Conservation (phyloP, 2,113 vertebrate species). For the Arothron firmamentum region DNA sequence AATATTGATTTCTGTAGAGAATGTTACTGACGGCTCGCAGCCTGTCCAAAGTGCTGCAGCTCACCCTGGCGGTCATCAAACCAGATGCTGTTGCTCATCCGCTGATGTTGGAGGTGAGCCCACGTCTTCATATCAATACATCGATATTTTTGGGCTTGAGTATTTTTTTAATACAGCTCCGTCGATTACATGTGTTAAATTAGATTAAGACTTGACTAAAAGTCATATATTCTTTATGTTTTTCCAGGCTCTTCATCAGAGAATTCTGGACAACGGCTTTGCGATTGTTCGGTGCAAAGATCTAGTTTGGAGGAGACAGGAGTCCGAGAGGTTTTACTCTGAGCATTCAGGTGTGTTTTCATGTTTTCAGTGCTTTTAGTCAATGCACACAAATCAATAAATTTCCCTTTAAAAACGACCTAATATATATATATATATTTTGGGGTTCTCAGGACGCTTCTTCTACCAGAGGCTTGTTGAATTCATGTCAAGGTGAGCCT, state of each 20-base stretch:
- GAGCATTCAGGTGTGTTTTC: constrained; percentile 83
- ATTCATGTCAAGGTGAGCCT: constrained; percentile 90
- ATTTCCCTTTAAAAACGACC: background rate
- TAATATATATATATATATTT: background rate
- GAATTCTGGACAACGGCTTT: constrained; percentile 83
- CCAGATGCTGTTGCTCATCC: constrained; percentile 90
- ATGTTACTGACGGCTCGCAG: constrained; percentile 52
- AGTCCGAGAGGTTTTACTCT: constrained; percentile 85
- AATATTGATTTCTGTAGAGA: background rate
- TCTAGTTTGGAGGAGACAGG: constrained; percentile 77
- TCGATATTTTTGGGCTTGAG: background rate
- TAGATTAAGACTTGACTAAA: background rate
- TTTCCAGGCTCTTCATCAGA: constrained; percentile 84
- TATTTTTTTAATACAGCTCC: too few species aligned
- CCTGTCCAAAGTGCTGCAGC: constrained; percentile 78
- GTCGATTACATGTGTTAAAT: background rate
- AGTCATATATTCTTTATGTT: background rate
- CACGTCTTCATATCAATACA: background rate
- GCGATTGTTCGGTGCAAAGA: constrained; percentile 81
- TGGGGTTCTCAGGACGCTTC: constrained; percentile 78
- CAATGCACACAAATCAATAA: too few species aligned
- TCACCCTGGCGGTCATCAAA: constrained; percentile 90
- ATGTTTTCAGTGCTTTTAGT: background rate
- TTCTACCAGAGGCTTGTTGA: constrained; percentile 96
- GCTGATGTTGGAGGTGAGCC: constrained; percentile 80